A percentile compares a stretch with the other conserved stretches of the same genome.
Evolutionary conservation across 2,888 invertebrate genomes (phyloP).

Genomic region (Torymus auratus): DNA sequence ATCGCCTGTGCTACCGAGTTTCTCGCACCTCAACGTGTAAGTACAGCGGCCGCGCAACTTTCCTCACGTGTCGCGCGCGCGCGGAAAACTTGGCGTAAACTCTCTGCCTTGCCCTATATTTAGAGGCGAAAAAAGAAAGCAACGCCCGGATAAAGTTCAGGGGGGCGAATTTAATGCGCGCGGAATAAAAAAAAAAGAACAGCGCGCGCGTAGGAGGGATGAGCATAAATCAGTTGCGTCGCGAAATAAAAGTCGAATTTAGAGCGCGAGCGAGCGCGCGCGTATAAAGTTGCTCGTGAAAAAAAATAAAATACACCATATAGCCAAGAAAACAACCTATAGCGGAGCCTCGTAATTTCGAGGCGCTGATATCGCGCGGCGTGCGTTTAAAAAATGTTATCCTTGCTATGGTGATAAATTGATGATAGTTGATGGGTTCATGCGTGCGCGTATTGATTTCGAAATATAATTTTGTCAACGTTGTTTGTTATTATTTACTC

Average conservation of each 20-base stretch:
- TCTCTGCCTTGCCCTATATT: too few relatives aligned
- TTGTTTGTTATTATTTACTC: too few relatives aligned
- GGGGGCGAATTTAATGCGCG: constrained; percentile 13
- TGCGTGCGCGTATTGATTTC: too few relatives aligned
- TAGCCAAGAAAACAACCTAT: too few relatives aligned
- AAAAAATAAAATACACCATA: neutral
- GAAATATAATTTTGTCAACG: too few relatives aligned
- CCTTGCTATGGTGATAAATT: constrained; percentile 3
- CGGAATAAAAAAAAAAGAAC: constrained; percentile 5
- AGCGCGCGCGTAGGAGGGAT: constrained; percentile 3
- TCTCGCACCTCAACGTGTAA: too few relatives aligned
- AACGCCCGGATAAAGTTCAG: constrained; percentile 4
- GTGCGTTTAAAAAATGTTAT: neutral
- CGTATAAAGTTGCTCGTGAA: constrained; percentile 21
- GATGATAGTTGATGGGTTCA: neutral
- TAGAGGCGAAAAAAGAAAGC: too few relatives aligned
- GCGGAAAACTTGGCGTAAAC: too few relatives aligned
- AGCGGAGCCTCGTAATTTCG: neutral
- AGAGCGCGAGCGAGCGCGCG: neutral
- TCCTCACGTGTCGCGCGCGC: too few relatives aligned
- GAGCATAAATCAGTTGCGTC: constrained; percentile 29
- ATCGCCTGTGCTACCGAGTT: too few relatives aligned
- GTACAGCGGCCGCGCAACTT: too few relatives aligned
- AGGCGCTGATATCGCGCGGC: neutral
- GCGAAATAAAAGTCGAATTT: constrained; percentile 33